phyloP scores from a whole-genome alignment of 2,113 vertebrate species.

The Heterotilapia buettikoferi region DNA sequence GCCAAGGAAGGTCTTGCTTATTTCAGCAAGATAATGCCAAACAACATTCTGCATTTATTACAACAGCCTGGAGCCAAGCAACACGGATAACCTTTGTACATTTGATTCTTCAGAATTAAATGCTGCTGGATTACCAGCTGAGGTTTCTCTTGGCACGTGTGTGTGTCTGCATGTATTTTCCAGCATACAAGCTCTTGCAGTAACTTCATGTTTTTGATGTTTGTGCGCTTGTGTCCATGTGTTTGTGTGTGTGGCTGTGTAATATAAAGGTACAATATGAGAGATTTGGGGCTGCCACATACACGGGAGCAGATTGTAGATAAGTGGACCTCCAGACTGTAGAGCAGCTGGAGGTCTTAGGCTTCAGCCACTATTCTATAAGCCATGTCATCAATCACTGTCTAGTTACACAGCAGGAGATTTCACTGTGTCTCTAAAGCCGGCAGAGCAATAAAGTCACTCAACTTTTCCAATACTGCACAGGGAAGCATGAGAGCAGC shows the following conservation, averaged over 20 bases:
- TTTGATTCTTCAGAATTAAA: neutral
- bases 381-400: conserved; percentile 41
- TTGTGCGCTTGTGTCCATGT: neutral
- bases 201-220: neutral
- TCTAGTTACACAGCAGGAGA: conserved; percentile 20
- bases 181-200: neutral
- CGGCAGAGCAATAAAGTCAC: conserved; percentile 7
- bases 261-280: neutral
- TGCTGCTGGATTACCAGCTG: neutral
- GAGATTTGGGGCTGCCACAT: conserved; percentile 24
- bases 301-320: conserved; percentile 6
- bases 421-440: conserved; percentile 2
- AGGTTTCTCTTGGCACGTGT: neutral
- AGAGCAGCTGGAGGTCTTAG: conserved; percentile 10
- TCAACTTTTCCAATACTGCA: conserved; percentile 31
- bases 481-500: neutral
- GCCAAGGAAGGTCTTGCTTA: neutral
- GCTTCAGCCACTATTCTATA: conserved; percentile 21
- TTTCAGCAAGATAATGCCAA: neutral
- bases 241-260: neutral
- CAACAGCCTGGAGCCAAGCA: neutral
- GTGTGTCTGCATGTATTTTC: neutral
- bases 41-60: neutral
- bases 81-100: neutral
- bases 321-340: neutral